Conservation (phyloP, 1,140 invertebrate species). For the Radopholus similis region DNA sequence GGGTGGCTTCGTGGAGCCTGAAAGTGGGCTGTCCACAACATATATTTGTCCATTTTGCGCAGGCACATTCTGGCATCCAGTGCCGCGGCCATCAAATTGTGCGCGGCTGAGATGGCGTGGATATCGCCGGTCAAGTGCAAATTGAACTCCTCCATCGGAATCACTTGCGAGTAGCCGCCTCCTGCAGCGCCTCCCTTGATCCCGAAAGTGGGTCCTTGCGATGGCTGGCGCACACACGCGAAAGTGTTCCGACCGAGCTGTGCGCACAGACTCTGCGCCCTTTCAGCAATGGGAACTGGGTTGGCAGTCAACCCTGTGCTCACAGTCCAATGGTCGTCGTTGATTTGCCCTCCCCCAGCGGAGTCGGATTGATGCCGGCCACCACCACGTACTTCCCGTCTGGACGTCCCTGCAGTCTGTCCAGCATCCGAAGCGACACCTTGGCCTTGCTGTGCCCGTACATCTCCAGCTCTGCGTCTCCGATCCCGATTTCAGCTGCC, state of each 20-base stretch:
- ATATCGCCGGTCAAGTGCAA: slow-evolving; percentile 97
- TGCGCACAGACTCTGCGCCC: slow-evolving; percentile 79
- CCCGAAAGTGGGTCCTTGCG: slow-evolving; percentile 96
- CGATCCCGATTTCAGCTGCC: slow-evolving; percentile 79
- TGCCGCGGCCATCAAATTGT: slow-evolving; percentile 85
- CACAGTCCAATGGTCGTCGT: slow-evolving; percentile 87
- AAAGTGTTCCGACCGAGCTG: slow-evolving; percentile 81
- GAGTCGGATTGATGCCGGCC: slow-evolving; percentile 85
- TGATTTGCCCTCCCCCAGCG: slow-evolving; percentile 91
- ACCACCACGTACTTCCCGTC: slow-evolving; percentile 69
- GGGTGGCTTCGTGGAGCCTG: slow-evolving; percentile 79
- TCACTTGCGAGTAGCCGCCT: slow-evolving; percentile 84
- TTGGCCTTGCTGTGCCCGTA: slow-evolving; percentile 95
- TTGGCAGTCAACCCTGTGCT: background rate
- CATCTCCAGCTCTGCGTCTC: slow-evolving; percentile 74
- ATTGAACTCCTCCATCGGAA: slow-evolving; percentile 99
- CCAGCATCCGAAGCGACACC: slow-evolving; percentile 76
- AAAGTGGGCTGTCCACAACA: background rate
- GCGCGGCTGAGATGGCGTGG: slow-evolving; percentile 88
- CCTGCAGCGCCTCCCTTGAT: slow-evolving; percentile 84
- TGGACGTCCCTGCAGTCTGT: slow-evolving; percentile 70
- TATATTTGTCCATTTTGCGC: background rate
- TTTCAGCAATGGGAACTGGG: background rate
- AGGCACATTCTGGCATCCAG: slow-evolving; percentile 80
- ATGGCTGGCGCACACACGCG: slow-evolving; percentile 92